These are phyloP conservation scores for Solea senegalensis DNA, from an alignment of 2,113 vertebrate genomes.

Conservation along the genomic window DNA sequence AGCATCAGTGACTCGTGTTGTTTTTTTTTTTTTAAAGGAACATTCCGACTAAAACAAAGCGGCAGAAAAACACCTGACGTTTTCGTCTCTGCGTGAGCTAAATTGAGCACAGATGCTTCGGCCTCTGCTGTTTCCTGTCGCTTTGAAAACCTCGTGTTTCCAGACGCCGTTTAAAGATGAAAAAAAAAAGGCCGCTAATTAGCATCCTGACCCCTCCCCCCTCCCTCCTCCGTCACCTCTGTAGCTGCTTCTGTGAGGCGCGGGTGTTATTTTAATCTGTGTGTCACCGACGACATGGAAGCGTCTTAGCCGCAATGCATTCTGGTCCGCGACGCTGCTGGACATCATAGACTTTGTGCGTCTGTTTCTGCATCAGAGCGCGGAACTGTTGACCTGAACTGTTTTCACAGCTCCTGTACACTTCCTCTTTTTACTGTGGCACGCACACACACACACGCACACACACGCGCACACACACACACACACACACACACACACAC, in stretches of 20 bases:
- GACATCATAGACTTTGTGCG: neutral
- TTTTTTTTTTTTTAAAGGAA: too few species aligned
- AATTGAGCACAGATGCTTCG: conserved; percentile 67
- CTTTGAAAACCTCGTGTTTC: conserved; percentile 60
- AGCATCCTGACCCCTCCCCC: conserved; percentile 26
- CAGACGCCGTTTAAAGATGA: conserved; percentile 65
- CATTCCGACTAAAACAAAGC: too few species aligned
- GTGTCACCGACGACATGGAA: too few species aligned
- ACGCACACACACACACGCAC: conserved; percentile 35
- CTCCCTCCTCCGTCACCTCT: conserved; percentile 13
- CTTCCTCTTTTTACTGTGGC: conserved; percentile 71
- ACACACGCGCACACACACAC: conserved; percentile 32
- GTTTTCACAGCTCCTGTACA: conserved; percentile 77
- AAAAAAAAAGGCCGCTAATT: conserved; percentile 66
- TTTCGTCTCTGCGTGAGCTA: conserved; percentile 43
- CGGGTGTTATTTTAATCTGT: conserved; percentile 15
- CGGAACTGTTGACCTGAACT: conserved; percentile 67
- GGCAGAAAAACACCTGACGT: neutral
- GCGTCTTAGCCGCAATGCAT: neutral
- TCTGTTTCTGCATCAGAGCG: conserved; percentile 30
- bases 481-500: conserved; percentile 41
- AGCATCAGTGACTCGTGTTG: too few species aligned
- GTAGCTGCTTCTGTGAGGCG: neutral
- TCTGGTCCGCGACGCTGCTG: neutral
- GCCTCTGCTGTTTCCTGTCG: conserved; percentile 48